Evolutionary conservation across 1,140 invertebrate species (phyloP).

Genomic region (Phenacoccus solenopsis): DNA sequence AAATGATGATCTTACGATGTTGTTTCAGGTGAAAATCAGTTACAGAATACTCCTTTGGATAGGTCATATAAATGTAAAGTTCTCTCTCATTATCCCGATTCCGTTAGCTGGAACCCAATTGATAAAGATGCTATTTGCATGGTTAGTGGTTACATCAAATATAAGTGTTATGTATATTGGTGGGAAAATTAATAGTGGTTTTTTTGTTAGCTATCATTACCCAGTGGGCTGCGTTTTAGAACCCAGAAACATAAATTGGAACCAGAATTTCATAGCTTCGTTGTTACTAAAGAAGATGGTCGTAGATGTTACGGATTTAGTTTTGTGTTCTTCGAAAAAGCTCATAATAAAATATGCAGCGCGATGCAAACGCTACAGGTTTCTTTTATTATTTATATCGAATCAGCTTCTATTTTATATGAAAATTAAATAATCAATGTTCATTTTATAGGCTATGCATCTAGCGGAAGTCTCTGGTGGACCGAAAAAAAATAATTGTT

Average conservation of each 20-base stretch:
- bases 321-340: conserved; percentile 90
- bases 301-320: conserved; percentile 85
- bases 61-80: conserved; percentile 88
- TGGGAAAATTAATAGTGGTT: background rate
- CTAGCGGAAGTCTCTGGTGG: conserved; percentile 75
- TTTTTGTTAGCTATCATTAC: conserved; percentile 70
- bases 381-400: conserved; percentile 18
- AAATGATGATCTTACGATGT: conserved; percentile 18
- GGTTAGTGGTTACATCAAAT: conserved; percentile 42
- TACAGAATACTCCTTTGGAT: conserved; percentile 80
- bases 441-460: conserved; percentile 63
- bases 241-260: conserved; percentile 85
- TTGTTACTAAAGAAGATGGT: conserved; percentile 93
- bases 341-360: conserved; percentile 81
- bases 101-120: conserved; percentile 80
- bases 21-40: conserved; percentile 54
- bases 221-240: conserved; percentile 81
- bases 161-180: background rate
- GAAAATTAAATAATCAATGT: conserved; percentile 19
- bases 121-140: conserved; percentile 90
- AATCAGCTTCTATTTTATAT: background rate
- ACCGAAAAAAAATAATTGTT: conserved; percentile 27
- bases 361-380: conserved; percentile 89
- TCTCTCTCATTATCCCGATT: conserved; percentile 85
- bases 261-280: conserved; percentile 89